Evolutionary conservation across 2,113 vertebrate species (phyloP).

Genomic region (Genyomyrus donnyi): DNA sequence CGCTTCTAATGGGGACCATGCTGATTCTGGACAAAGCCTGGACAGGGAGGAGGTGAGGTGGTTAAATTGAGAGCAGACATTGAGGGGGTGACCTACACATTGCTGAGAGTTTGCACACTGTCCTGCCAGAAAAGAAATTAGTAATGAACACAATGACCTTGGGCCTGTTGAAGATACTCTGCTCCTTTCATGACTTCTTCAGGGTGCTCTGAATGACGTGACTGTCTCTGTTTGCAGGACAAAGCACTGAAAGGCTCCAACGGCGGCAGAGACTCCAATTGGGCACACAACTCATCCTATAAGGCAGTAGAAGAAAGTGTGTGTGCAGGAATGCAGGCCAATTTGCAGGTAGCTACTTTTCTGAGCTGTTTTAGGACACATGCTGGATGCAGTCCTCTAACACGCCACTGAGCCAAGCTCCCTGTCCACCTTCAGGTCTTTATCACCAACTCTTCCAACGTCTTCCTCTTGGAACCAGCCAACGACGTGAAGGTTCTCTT

Average conservation of each 20-base stretch:
- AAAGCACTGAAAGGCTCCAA: constrained; percentile 50
- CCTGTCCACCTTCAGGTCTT: constrained; percentile 67
- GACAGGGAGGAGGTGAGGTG: constrained; percentile 52
- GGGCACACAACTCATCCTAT: constrained; percentile 64
- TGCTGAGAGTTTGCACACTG: not conserved
- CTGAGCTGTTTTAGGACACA: not conserved
- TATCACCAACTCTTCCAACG: constrained; percentile 92
- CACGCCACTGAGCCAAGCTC: not conserved
- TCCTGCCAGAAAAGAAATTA: not conserved
- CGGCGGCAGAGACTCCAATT: constrained; percentile 60
- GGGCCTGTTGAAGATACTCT: not conserved
- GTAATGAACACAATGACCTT: not conserved
- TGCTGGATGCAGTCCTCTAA: not conserved
- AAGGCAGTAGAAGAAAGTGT: constrained; percentile 76
- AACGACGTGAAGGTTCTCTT: constrained; percentile 88
- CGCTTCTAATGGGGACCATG: constrained; percentile 27
- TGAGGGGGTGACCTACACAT: not conserved
- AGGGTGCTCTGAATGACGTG: not conserved
- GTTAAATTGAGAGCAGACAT: not conserved
- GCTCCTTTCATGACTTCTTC: not conserved
- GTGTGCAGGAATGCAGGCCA: constrained; percentile 80
- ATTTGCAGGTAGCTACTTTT: constrained; percentile 72
- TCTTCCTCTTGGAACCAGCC: constrained; percentile 92
- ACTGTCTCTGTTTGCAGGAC: constrained; percentile 56
- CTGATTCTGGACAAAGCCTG: constrained; percentile 54